Conservation (phyloP, 2,888 invertebrate species). For the Crepidodera aurea region DNA sequence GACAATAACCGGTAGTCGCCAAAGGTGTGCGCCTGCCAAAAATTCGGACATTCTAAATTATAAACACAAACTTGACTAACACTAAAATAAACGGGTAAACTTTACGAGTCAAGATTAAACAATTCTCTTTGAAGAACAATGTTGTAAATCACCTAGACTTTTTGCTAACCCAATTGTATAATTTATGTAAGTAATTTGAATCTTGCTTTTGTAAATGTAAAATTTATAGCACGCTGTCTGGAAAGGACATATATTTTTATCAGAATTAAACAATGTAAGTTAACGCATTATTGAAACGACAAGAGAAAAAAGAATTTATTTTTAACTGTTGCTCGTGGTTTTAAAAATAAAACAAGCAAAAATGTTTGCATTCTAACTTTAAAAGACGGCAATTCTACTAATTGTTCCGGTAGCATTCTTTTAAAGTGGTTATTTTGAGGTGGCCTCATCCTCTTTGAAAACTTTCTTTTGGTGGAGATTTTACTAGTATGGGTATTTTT, state of each 20-base stretch:
- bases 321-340: too few relatives aligned
- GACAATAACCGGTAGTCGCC: not conserved
- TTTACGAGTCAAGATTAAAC: conserved; percentile 6
- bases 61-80: conserved; percentile 1
- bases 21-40: conserved; percentile 3
- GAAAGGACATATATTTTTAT: not conserved
- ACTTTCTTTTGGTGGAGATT: too few relatives aligned
- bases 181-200: conserved; percentile 9
- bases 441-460: too few relatives aligned
- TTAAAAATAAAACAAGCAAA: too few relatives aligned
- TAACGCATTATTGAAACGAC: not conserved
- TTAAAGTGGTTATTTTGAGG: too few relatives aligned
- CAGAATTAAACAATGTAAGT: not conserved
- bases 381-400: too few relatives aligned
- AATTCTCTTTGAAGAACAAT: conserved; percentile 14
- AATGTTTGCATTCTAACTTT: too few relatives aligned
- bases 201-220: conserved; percentile 1
- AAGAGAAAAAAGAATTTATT: not conserved
- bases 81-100: conserved; percentile 11
- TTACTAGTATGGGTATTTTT: too few relatives aligned
- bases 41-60: conserved; percentile 10
- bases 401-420: too few relatives aligned
- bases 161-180: conserved; percentile 9
- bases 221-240: not conserved
- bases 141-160: conserved; percentile 10